Base-by-base conservation (phyloP, 2,888 invertebrate genomes). In the Frankliniella fusca region DNA sequence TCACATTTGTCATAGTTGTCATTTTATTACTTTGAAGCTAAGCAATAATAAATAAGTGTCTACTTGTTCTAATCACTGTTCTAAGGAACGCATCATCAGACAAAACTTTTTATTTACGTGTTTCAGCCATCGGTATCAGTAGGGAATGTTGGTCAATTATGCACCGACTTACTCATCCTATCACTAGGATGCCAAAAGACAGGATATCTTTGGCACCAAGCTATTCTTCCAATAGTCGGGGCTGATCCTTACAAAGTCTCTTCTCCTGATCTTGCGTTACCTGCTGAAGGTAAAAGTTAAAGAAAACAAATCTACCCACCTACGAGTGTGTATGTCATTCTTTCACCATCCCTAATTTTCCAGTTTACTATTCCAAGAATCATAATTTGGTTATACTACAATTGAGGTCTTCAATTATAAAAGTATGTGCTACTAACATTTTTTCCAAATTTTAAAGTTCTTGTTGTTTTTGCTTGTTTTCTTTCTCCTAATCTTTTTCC, bases 111-210 rank as follows among this genome's bases (percentile, higher is more conserved):
- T 1, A 8, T 10, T 27, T 10, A 27, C 3, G n/a, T 23, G 2
- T 27, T 76, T 12, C 27, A 76, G 70, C 70, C 70, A 27, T 76
- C 70, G 27, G 70, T 76, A 48, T 94, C 96, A 38, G 94, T 97
- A n/a, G 97, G 97, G 83, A 97, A 97, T 90, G 95, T 97, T 20
- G 96, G 94, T 0, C 97, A 97, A 89, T 89, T 97, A 83, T 91
- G 94, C 3, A 92, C 94, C 82, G 97, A 97, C 89, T 90, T 97
- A 85, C 87, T 97, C 11, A 93, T 97, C 85, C 92, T 93, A 12
- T 94, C 94, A 10, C 88, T 94, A 82, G 87, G 91, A 84, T 90
- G 94, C 86, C 89, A 90, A 83, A 93, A 93, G 87, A 89, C 93
- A 82, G 96, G 94, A 18, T 92, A 92, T 83, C 87, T 96, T 15